Base-by-base conservation (phyloP, 2,888 invertebrate species). In the Drosophila melanocephala region DNA sequence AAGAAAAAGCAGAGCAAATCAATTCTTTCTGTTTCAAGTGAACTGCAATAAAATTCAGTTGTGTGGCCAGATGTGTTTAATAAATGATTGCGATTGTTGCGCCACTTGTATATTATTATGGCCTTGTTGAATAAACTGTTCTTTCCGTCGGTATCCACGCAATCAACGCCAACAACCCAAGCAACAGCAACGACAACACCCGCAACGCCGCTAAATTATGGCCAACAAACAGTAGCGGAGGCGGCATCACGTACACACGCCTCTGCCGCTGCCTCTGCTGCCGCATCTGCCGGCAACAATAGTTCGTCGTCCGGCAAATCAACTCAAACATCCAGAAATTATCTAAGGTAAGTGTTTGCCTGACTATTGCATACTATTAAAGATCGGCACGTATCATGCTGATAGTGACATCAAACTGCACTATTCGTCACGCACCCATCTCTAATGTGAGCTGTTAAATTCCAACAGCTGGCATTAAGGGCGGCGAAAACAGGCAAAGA, bases 71-170 rank as follows among this genome's bases (percentile, higher is more conserved):
- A 87, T 87, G 87, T 84, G 88, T 86, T 87, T 89, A 78, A 86
- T 88, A 86, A 87, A 87, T 88, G 90, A 81, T 86, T 81, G 74
- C 79, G 79, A 75, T 79, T 79, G 76, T 47, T 79, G 76, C 51
- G 79, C 79, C 76, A 80, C 80, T 78, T 74, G 69, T 88, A 77
- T 86, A 74, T 81, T 87, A 87, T 87, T 87, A 96, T 96, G 96
- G 96, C 96, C 94, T 94, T 96, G 94, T 95, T 96, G 93, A 96
- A 96, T 92, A 96, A 96, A 95, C 94, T 96, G 86, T 95, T 96
- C 94, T 93, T 93, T 88, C 92, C 92, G 90, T 94, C 95, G 93
- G 96, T 95, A 94, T 69, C 85, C 71, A 83, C 86, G 39, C 75
- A 75, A 71, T 57, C 77, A 44, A 73, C 76, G 72, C 59, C 69